Percentiles rank a stretch among this genome's conserved stretches.
Evolutionary conservation across 2,888 invertebrate genomes (phyloP).

Genomic region (Agrilus cyanescens): DNA sequence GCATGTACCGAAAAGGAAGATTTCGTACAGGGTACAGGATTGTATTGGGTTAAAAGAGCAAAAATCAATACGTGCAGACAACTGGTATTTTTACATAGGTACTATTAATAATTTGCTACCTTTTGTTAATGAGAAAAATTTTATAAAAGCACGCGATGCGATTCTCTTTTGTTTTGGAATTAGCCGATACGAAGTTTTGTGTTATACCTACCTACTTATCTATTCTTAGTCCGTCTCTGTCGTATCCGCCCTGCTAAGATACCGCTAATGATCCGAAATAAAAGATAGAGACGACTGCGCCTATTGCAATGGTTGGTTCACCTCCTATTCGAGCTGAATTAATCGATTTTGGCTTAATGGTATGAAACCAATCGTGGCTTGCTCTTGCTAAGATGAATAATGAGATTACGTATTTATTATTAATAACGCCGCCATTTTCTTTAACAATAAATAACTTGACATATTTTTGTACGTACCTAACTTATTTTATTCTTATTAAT

Average conservation of each 20-base stretch:
- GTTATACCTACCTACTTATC: too few relatives aligned
- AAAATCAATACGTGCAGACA: neutral
- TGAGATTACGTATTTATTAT: constrained; percentile 20
- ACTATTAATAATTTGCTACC: neutral
- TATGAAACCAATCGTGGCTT: constrained; percentile 25
- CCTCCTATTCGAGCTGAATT: constrained; percentile 11
- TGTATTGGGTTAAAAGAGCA: neutral
- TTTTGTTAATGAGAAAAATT: neutral
- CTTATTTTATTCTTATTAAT: too few relatives aligned
- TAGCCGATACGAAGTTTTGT: neutral
- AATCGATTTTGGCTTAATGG: constrained; percentile 28
- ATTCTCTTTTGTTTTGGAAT: neutral
- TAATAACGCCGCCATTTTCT: constrained; percentile 15
- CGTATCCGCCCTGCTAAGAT: constrained; percentile 23
- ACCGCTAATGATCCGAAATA: constrained; percentile 29
- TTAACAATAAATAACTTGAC: constrained; percentile 1
- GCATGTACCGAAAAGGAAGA: too few relatives aligned
- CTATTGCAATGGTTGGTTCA: too few relatives aligned
- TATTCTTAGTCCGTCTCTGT: constrained; percentile 19
- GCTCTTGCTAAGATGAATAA: constrained; percentile 18
- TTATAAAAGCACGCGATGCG: neutral
- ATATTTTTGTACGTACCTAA: too few relatives aligned
- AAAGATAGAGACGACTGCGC: constrained; percentile 20
- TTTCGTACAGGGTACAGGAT: too few relatives aligned
- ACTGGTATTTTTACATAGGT: neutral